Percentiles rank a stretch among this genome's conserved stretches.
Conservation (phyloP, 2,113 vertebrate species). For the Carassius carassius region DNA sequence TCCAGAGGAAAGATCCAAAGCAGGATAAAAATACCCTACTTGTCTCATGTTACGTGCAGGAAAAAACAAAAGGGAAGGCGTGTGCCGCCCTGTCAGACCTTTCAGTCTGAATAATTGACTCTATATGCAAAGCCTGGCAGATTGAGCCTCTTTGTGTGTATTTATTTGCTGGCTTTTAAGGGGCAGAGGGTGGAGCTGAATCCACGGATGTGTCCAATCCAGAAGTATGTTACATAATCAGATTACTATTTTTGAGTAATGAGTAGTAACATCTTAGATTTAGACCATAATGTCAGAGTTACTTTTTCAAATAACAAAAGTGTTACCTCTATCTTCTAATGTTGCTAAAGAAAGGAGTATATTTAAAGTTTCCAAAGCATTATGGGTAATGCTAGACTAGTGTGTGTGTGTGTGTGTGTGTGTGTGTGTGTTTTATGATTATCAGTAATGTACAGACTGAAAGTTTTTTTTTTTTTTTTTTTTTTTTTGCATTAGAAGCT, state of each 20-base stretch:
- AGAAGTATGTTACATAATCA: not conserved
- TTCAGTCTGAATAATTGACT: constrained; percentile 39
- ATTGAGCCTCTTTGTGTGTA: not conserved
- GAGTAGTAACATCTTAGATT: not conserved
- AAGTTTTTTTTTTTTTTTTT: not conserved
- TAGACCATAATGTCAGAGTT: not conserved
- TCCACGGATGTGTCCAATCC: not conserved
- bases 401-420: not conserved
- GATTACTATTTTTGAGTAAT: not conserved
- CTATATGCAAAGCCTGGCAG: not conserved
- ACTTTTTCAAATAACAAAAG: not conserved
- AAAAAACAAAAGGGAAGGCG: constrained; percentile 48
- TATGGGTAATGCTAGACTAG: not conserved
- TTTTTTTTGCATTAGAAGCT: not conserved
- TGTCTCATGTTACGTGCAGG: constrained; percentile 43
- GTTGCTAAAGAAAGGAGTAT: not conserved
- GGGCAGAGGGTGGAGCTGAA: not conserved
- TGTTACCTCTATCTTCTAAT: not conserved
- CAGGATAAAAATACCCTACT: constrained; percentile 50
- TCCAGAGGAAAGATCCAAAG: constrained; percentile 44
- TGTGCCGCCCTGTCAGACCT: constrained; percentile 22
- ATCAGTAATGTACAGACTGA: not conserved
- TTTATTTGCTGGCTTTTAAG: not conserved
- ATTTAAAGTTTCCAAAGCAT: not conserved
- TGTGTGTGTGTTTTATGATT: not conserved